A percentile compares a stretch with the other conserved stretches of the same genome.
Conservation (phyloP, 2,113 vertebrate species). For the Blennius ocellaris region DNA sequence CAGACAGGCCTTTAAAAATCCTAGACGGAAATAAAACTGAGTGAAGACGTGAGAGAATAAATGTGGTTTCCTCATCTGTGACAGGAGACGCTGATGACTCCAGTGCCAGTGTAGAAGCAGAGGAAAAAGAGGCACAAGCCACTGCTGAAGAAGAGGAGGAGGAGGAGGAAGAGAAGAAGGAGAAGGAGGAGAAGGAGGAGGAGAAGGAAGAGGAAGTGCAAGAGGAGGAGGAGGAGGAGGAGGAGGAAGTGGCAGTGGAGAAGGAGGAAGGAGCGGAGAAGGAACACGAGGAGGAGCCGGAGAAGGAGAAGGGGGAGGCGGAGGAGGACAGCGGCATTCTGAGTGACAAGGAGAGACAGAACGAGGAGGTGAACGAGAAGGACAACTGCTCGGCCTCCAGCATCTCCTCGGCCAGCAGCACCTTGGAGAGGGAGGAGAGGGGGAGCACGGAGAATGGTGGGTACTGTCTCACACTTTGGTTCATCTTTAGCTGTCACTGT, state of each 20-base stretch:
- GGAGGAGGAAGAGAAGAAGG: conserved; percentile 46
- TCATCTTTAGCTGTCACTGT: too few species aligned
- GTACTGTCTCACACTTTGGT: neutral
- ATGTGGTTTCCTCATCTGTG: conserved; percentile 15
- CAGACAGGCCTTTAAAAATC: conserved; percentile 43
- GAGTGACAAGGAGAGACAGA: conserved; percentile 94
- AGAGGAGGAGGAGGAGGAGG: conserved; percentile 69
- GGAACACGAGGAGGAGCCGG: neutral
- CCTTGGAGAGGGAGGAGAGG: conserved; percentile 93
- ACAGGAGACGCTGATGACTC: conserved; percentile 67
- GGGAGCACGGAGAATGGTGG: conserved; percentile 88
- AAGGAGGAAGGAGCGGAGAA: neutral
- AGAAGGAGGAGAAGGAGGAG: conserved; percentile 45
- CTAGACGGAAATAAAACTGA: conserved; percentile 3
- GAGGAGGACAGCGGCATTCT: conserved; percentile 85
- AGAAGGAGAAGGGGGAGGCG: neutral
- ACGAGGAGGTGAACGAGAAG: conserved; percentile 96
- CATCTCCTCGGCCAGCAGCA: conserved; percentile 97
- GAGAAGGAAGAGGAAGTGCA: conserved; percentile 71
- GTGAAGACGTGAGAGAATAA: neutral
- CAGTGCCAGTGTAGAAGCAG: conserved; percentile 54
- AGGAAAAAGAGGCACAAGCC: conserved; percentile 53
- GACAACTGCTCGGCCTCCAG: conserved; percentile 92
- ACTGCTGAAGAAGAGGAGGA: conserved; percentile 47
- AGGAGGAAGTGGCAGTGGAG: conserved; percentile 11